phyloP scores from a whole-genome alignment of 1,140 invertebrate species.

The Platyura marginata region DNA sequence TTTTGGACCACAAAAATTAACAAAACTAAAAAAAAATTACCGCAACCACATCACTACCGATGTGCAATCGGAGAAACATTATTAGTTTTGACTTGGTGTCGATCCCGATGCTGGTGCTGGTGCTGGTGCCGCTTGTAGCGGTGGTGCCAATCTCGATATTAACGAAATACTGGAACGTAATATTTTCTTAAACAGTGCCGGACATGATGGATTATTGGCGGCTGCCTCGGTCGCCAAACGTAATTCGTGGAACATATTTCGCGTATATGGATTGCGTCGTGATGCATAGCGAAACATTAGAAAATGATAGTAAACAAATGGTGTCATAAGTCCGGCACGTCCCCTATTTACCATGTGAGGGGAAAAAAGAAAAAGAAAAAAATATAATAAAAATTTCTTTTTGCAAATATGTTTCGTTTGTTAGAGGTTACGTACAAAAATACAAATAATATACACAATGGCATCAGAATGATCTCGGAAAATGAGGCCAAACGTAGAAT shows the following conservation, averaged over 20 bases:
- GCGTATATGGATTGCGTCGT: constrained; percentile 84
- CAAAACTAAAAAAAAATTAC: no score
- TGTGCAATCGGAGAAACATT: no score
- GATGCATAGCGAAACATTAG: constrained; percentile 74
- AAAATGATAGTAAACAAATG: constrained; percentile 92
- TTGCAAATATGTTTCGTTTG: no score
- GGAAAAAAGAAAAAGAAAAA: background rate
- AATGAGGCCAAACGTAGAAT: constrained; percentile 74
- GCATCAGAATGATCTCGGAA: constrained; percentile 83
- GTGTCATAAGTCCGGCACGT: constrained; percentile 64
- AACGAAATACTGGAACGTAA: constrained; percentile 33
- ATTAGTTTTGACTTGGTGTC: no score
- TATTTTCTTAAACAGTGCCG: constrained; percentile 32
- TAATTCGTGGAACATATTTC: constrained; percentile 70
- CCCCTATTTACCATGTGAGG: constrained; percentile 38
- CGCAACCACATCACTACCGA: no score
- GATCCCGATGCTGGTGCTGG: no score
- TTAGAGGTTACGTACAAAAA: constrained; percentile 52
- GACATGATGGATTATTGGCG: constrained; percentile 38
- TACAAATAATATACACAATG: constrained; percentile 63
- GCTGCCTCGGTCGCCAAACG: constrained; percentile 37
- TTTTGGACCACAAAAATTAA: no score
- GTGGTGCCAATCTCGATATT: constrained; percentile 43
- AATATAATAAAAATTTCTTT: constrained; percentile 2
- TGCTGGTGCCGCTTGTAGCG: constrained; percentile 13